These are phyloP conservation scores for Natrix natrix DNA, from an alignment of 2,797 vertebrate genomes.

Conservation along the genomic window DNA sequence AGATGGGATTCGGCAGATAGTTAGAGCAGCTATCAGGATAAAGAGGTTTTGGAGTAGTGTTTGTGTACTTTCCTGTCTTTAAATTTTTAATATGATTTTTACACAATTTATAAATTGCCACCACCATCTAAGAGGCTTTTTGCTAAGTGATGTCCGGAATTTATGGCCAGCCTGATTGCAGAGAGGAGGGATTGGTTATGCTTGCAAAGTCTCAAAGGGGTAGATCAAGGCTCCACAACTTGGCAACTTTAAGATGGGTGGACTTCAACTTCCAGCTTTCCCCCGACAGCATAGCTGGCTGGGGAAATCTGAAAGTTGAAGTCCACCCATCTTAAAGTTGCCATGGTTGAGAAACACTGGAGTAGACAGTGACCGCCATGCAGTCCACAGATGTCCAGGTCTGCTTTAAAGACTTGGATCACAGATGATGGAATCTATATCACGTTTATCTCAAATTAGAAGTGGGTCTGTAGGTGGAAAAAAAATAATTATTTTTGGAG, in stretches of 20 bases:
- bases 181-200: not conserved
- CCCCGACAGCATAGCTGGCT: no score
- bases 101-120: not conserved
- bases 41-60: not conserved
- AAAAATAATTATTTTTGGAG: not conserved
- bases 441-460: not conserved
- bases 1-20: not conserved
- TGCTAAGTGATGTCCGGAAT: not conserved
- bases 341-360: no score
- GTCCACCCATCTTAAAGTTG: no score
- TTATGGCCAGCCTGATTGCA: not conserved
- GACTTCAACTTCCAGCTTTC: not conserved
- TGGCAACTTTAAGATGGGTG: not conserved
- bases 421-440: not conserved
- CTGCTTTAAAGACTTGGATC: not conserved
- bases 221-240: not conserved
- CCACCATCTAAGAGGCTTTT: not conserved
- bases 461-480: not conserved
- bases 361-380: not conserved
- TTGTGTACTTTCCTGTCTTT: not conserved
- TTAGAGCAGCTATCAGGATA: not conserved
- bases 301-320: no score
- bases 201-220: not conserved
- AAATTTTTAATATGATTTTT: not conserved
- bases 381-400: not conserved